Evolutionary conservation across 2,888 invertebrate species (phyloP).

Genomic region (Lutraria lutraria): DNA sequence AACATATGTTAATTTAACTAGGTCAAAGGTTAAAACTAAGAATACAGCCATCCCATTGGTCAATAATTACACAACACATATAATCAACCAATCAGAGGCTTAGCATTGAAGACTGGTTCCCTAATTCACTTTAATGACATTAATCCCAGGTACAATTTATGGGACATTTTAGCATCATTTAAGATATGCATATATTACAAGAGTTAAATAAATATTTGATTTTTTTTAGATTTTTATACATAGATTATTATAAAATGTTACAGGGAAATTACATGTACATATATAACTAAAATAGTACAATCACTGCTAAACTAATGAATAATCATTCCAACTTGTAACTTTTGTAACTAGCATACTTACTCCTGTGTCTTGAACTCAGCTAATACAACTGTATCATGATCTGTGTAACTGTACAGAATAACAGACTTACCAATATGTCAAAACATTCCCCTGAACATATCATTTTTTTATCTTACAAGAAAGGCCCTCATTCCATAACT

Average conservation of each 20-base stretch:
- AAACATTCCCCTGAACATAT: no score
- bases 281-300: neutral
- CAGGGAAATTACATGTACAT: neutral
- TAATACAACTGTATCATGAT: constrained; percentile 33
- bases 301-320: neutral
- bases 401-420: constrained; percentile 36
- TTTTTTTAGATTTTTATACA: no score
- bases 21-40: no score
- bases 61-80: no score
- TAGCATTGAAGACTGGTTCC: no score
- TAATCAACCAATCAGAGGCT: no score
- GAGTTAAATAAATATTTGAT: neutral
- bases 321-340: neutral
- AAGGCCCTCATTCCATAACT: no score
- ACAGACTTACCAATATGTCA: neutral
- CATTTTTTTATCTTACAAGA: no score
- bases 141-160: neutral
- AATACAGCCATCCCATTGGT: no score
- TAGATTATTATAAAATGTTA: neutral
- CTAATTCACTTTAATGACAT: no score
- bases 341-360: constrained; percentile 43
- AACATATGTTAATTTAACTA: no score
- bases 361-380: constrained; percentile 43
- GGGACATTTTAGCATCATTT: neutral
- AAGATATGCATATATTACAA: neutral